Percentiles rank a stretch among this genome's conserved stretches.
phyloP scores from a whole-genome alignment of 2,888 invertebrate genomes.

The Abrostola tripartita region DNA sequence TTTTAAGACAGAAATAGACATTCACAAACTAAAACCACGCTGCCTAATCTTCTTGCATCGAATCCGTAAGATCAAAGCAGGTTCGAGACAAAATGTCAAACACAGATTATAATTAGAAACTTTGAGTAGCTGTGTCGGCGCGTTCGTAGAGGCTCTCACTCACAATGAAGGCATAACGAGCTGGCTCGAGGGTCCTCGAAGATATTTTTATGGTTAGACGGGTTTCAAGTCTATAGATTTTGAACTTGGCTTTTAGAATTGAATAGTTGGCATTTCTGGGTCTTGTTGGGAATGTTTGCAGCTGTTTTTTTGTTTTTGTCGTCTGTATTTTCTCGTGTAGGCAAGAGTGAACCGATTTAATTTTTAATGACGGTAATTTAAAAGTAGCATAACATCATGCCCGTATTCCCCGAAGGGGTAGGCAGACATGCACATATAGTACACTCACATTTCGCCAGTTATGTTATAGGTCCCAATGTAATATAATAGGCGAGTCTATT shows the following conservation, averaged over 20 bases:
- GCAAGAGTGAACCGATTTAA: too few relatives aligned
- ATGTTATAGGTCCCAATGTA: too few relatives aligned
- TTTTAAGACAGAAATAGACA: too few relatives aligned
- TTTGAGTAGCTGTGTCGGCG: conserved; percentile 52
- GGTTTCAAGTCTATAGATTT: conserved; percentile 46
- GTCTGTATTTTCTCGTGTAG: too few relatives aligned
- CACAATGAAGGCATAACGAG: conserved; percentile 64
- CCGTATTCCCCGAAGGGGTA: too few relatives aligned
- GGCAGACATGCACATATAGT: too few relatives aligned
- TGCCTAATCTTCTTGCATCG: conserved; percentile 8
- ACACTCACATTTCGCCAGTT: too few relatives aligned
- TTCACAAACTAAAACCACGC: too few relatives aligned
- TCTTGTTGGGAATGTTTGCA: not conserved
- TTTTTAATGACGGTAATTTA: too few relatives aligned
- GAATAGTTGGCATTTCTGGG: conserved; percentile 19
- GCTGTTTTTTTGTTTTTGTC: too few relatives aligned
- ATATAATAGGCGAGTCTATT: too few relatives aligned
- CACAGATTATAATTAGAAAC: conserved; percentile 58
- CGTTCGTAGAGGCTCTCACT: conserved; percentile 40
- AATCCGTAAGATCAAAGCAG: conserved; percentile 39
- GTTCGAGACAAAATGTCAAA: conserved; percentile 52
- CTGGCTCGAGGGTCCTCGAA: conserved; percentile 44
- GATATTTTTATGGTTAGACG: conserved; percentile 52
- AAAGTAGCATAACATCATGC: too few relatives aligned
- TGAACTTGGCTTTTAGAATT: conserved; percentile 33